Percentiles rank a stretch among this genome's conserved stretches.
These are phyloP conservation scores for Rhagophthalmus giganteus DNA, from an alignment of 2,888 invertebrate genomes.

Conservation along the genomic window DNA sequence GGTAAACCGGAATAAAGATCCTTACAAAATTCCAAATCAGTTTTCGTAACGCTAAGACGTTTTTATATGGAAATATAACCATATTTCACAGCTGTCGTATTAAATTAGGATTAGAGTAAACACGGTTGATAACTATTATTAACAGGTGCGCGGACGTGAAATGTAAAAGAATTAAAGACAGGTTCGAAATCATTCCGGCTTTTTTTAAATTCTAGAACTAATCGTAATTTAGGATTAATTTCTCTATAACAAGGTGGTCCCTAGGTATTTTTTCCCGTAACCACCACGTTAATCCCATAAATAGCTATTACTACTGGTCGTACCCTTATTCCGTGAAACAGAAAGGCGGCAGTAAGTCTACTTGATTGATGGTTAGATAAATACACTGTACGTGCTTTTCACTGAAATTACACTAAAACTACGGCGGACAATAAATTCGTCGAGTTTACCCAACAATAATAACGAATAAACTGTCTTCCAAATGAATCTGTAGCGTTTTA, in stretches of 20 bases:
- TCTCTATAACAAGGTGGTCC: conserved; percentile 7
- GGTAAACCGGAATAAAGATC: conserved; percentile 16
- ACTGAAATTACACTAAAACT: no score
- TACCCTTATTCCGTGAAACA: no score
- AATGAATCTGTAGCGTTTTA: no score
- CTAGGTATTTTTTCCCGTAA: background rate
- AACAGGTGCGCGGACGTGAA: conserved; percentile 22
- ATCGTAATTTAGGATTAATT: conserved; percentile 12
- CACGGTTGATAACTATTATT: conserved; percentile 26
- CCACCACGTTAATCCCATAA: background rate
- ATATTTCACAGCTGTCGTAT: conserved; percentile 30
- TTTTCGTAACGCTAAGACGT: conserved; percentile 9
- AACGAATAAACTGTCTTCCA: no score
- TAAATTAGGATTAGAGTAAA: conserved; percentile 32
- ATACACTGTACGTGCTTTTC: no score
- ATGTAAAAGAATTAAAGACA: conserved; percentile 11
- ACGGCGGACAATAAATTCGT: no score
- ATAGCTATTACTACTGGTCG: no score
- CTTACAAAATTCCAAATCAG: conserved; percentile 1
- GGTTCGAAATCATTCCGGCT: conserved; percentile 3
- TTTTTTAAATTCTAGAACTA: conserved; percentile 2
- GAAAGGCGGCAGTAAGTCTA: no score
- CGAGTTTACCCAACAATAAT: no score
- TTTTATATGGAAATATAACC: conserved; percentile 19
- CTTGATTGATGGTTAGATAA: no score